These are phyloP conservation scores for Origma solitaria DNA, from an alignment of 2,113 vertebrate genomes.

Conservation along the genomic window DNA sequence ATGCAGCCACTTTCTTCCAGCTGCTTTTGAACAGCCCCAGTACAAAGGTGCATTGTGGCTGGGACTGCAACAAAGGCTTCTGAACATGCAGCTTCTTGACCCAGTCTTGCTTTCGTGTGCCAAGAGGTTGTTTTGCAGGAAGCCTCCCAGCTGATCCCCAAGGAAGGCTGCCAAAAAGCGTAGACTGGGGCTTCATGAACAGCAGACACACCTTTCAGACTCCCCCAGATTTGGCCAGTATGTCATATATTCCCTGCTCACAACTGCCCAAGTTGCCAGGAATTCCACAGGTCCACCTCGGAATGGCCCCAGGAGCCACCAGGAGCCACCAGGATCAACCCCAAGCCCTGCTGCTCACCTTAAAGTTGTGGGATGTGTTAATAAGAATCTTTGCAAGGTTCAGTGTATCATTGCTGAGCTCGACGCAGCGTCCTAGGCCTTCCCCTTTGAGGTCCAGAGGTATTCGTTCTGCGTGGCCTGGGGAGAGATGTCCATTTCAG, in stretches of 20 bases:
- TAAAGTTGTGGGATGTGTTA: constrained; percentile 66
- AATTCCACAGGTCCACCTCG: background rate
- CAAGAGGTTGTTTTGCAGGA: background rate
- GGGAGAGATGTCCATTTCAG: background rate
- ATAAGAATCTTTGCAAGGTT: constrained; percentile 77
- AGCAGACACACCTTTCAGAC: background rate
- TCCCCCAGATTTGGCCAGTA: fast-evolving
- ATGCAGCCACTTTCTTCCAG: background rate
- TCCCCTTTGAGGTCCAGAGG: constrained; percentile 79
- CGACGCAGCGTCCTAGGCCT: constrained; percentile 79
- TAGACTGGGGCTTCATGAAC: background rate
- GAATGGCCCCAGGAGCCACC: no score
- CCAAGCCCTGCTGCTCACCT: constrained; percentile 68
- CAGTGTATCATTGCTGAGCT: constrained; percentile 71
- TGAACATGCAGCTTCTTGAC: background rate
- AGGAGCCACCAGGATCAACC: background rate
- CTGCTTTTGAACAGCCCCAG: background rate
- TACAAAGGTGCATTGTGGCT: background rate
- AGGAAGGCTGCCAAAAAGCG: background rate
- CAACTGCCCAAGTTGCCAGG: background rate
- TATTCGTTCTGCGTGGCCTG: constrained; percentile 78
- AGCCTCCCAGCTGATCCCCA: background rate
- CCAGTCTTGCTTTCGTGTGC: background rate
- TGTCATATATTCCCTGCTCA: background rate
- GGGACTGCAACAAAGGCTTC: background rate